These are phyloP conservation scores for Heteractis magnifica DNA, from an alignment of 92 coral and sea anemone species.

Conservation along the genomic window DNA sequence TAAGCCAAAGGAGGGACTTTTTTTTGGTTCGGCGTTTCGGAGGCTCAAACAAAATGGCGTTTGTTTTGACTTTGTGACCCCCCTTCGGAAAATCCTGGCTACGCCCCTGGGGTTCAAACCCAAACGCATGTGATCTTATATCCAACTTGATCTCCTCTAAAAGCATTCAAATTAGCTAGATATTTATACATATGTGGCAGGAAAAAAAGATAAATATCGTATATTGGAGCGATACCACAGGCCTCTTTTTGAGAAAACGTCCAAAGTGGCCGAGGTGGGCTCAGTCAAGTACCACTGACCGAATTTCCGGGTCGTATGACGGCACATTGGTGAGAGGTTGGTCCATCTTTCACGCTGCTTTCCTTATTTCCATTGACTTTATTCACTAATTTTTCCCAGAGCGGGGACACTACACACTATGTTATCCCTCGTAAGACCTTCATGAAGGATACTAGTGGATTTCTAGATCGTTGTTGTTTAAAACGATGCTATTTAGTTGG, in stretches of 20 bases:
- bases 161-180: background rate
- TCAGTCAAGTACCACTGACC: conserved; percentile 27
- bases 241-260: background rate
- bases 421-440: conserved; percentile 14
- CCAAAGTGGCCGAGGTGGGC: conserved; percentile 25
- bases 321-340: conserved; percentile 32
- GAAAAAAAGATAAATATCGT: background rate
- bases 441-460: conserved; percentile 5
- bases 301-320: conserved; percentile 83
- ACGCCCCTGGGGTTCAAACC: background rate
- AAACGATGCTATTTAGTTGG: conserved; percentile 29
- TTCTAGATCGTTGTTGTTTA: background rate
- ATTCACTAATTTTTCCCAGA: background rate
- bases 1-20: too few species aligned
- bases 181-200: background rate
- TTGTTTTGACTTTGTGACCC: too few species aligned
- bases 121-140: background rate
- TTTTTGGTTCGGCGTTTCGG: too few species aligned
- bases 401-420: background rate
- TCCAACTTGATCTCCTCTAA: background rate
- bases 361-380: background rate
- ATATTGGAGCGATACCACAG: background rate
- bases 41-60: too few species aligned
- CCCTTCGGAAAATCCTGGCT: too few species aligned
- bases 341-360: background rate